These are phyloP conservation scores for Metalampra italica DNA, from an alignment of 2,888 invertebrate genomes.

Conservation along the genomic window DNA sequence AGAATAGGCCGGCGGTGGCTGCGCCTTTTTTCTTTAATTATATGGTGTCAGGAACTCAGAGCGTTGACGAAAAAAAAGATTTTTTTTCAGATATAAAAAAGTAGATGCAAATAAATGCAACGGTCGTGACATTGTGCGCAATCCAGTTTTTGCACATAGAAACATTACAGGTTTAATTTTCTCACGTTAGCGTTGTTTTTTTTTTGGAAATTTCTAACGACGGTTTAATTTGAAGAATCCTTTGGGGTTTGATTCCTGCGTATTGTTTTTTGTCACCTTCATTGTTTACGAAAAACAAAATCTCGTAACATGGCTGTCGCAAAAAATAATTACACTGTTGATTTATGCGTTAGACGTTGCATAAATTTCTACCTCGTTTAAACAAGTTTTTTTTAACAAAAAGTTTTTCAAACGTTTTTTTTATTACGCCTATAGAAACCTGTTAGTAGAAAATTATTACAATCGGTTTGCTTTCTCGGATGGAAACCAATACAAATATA, in stretches of 20 bases:
- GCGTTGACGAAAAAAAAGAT: constrained; percentile 24
- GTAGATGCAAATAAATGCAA: constrained; percentile 69
- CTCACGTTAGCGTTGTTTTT: constrained; percentile 64
- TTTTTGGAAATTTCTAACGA: constrained; percentile 64
- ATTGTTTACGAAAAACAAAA: constrained; percentile 72
- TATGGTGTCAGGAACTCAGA: constrained; percentile 44
- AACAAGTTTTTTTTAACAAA: background rate
- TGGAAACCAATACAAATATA: too few species aligned
- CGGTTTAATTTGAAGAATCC: constrained; percentile 76
- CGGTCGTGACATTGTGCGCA: constrained; percentile 48
- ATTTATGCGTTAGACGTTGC: constrained; percentile 64
- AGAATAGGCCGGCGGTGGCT: constrained; percentile 45
- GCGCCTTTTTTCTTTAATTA: constrained; percentile 62
- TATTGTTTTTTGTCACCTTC: constrained; percentile 42
- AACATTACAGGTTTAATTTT: constrained; percentile 67
- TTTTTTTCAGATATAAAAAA: constrained; percentile 36
- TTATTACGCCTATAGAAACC: too few species aligned
- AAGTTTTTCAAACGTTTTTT: background rate
- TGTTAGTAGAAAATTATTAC: too few species aligned
- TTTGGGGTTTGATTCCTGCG: constrained; percentile 72
- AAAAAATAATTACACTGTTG: constrained; percentile 72
- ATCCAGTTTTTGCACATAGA: constrained; percentile 35
- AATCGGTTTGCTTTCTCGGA: too few species aligned
- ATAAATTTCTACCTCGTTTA: constrained; percentile 30
- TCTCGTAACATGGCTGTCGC: constrained; percentile 73